phyloP scores from a whole-genome alignment of 2,797 vertebrate genomes.

The Lepilemur ruficaudatus region DNA sequence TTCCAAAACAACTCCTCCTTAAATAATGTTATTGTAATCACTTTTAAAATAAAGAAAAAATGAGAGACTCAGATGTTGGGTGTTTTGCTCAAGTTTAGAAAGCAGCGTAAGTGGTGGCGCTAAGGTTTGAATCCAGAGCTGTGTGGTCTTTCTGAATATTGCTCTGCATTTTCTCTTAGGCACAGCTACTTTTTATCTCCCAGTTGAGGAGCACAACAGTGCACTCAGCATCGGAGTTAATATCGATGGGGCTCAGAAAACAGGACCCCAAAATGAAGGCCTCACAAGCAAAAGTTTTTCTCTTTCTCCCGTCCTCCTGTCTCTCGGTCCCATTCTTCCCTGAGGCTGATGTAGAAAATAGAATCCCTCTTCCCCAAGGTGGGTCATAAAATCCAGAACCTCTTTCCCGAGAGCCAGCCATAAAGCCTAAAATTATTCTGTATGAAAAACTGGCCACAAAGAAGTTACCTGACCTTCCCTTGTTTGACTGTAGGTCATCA shows the following conservation, averaged over 20 bases:
- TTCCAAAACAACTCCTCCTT: not conserved
- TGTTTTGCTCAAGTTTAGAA: not conserved
- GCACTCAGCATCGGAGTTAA: not conserved
- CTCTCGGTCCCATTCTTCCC: not conserved
- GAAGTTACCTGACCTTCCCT: not conserved
- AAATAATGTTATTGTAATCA: not conserved
- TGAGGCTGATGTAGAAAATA: not conserved
- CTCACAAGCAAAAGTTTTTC: not conserved
- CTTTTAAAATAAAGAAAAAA: constrained; percentile 1
- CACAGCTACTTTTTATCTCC: not conserved
- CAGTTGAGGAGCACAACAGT: not conserved
- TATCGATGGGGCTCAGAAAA: not conserved
- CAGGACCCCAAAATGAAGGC: not conserved
- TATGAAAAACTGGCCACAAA: not conserved
- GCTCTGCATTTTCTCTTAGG: not conserved
- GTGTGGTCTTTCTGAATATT: not conserved
- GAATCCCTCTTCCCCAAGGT: not conserved
- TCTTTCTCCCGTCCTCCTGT: not conserved
- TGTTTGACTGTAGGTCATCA: not conserved
- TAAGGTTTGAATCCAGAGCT: not conserved
- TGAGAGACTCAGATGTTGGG: not conserved
- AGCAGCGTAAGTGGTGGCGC: not conserved
- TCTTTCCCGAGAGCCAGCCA: too few species aligned
- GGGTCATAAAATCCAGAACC: not conserved
- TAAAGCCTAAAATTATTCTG: too few species aligned